A percentile compares a stretch with the other conserved stretches of the same genome.
phyloP scores from a whole-genome alignment of 2,113 vertebrate genomes.

The Atlantisia rogersi region DNA sequence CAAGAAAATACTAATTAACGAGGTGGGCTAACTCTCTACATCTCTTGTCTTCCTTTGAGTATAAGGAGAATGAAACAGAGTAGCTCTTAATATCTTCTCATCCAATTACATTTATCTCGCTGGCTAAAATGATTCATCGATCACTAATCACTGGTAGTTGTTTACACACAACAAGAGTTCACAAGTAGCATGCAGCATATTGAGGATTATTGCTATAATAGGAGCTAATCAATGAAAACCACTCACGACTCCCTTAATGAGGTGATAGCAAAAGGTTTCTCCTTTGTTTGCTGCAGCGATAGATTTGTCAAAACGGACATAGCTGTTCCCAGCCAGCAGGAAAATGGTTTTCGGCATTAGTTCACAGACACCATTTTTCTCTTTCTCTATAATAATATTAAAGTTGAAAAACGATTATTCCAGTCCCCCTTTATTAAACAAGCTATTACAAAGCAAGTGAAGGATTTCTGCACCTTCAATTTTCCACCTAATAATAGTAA shows the following conservation, averaged over 20 bases:
- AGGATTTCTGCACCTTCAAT: constrained; percentile 60
- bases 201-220: constrained; percentile 66
- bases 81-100: constrained; percentile 51
- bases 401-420: constrained; percentile 56
- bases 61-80: constrained; percentile 56
- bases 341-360: constrained; percentile 54
- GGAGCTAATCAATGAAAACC: constrained; percentile 75
- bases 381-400: constrained; percentile 59
- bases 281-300: constrained; percentile 56
- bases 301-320: constrained; percentile 59
- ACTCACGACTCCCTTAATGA: constrained; percentile 63
- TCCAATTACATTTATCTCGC: constrained; percentile 58
- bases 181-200: constrained; percentile 44
- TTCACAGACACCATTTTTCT: constrained; percentile 47
- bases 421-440: constrained; percentile 37
- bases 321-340: constrained; percentile 62
- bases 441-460: constrained; percentile 56
- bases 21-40: constrained; percentile 43
- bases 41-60: background rate
- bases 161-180: constrained; percentile 69
- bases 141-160: constrained; percentile 73
- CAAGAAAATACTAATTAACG: constrained; percentile 22
- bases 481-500: constrained; percentile 61
- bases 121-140: constrained; percentile 74
- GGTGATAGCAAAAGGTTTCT: constrained; percentile 58